Conservation (phyloP, 2,113 vertebrate species). For the Barbus barbus region DNA sequence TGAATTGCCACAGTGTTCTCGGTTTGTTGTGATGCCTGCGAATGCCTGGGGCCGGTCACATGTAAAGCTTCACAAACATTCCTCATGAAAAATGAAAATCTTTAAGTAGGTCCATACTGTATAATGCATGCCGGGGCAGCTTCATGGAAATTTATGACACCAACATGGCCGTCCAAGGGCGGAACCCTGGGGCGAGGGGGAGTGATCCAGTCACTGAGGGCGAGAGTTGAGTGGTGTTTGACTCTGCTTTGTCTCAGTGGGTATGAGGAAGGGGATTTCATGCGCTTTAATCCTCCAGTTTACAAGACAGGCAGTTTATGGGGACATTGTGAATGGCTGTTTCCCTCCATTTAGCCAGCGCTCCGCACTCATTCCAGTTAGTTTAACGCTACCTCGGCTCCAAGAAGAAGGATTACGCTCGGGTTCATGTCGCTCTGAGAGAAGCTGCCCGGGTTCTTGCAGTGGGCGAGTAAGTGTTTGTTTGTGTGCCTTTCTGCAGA, state of each 20-base stretch:
- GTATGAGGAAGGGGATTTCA: slow-evolving; percentile 52
- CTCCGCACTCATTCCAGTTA: slow-evolving; percentile 55
- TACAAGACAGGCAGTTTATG: slow-evolving; percentile 57
- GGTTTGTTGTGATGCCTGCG: slow-evolving; percentile 20
- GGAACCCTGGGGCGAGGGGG: slow-evolving; percentile 1
- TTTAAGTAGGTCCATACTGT: slow-evolving; percentile 32
- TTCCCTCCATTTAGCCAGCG: slow-evolving; percentile 57
- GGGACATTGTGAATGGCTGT: slow-evolving; percentile 60
- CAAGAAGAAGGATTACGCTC: slow-evolving; percentile 58
- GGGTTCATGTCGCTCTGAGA: slow-evolving; percentile 40
- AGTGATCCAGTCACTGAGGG: not conserved
- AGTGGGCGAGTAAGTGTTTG: slow-evolving; percentile 17
- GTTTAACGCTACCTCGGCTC: slow-evolving; percentile 57
- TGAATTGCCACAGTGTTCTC: slow-evolving; percentile 19
- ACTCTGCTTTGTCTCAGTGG: slow-evolving; percentile 47
- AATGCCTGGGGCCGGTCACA: not conserved
- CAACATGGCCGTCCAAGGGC: not conserved
- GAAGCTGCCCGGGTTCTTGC: slow-evolving; percentile 18
- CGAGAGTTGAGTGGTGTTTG: slow-evolving; percentile 37
- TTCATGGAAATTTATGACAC: slow-evolving; percentile 13
- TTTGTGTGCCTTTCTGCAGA: not conserved
- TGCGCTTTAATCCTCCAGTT: slow-evolving; percentile 58
- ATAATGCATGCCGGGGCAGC: slow-evolving; percentile 18
- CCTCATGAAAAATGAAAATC: slow-evolving; percentile 41
- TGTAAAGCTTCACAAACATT: slow-evolving; percentile 30